Evolutionary conservation across 1,140 invertebrate genomes (phyloP), one percentile per base, ranked within the genome.

Genomic region (Cyrtorhinus lividipennis): DNA sequence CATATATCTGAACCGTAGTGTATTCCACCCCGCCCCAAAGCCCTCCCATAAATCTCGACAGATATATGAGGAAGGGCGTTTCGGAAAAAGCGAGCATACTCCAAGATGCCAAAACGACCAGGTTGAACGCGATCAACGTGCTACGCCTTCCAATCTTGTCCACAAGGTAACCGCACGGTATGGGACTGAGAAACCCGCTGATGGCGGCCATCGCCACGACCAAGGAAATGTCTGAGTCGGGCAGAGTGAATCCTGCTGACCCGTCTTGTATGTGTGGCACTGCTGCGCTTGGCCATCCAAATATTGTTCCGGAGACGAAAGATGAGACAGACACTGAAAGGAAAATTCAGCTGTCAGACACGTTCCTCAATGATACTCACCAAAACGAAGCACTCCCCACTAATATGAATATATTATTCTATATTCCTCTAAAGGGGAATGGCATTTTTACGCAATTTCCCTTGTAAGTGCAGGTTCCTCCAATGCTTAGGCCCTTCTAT

Each of bases 81-180:
- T 30, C 23, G 13, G 58, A 26, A 15, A 30, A 30, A 5, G 27
- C 48, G 2, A 86, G 83, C 13, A 88, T 71, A 73, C 83, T 77
- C 62, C 74, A 69, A 13, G 68, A 63, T 22, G 46, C 48, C 0
- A 65, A 76, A 0, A 81, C 74, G 8, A 75, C 75, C 10, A 74
- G 75, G 2, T 83, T 79, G 66, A 83, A 79, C n/a, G 84, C 77
- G 8, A 89, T 86, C 1, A 86, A 69, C 12, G 81, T 25, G 84
- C 86, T 61, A 10, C 64, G 86, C 20, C 92, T 74, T 1, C 92
- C 92, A 26, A 87, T 72, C 64, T 77, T 80, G 70, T 93, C 85
- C 0, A 89, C 82, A 1, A 86, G 2, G 24, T 66, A 56, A 18
- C 68, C 68, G n/a, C 61, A 64, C 10, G 69, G 68, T n/a, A 70